Evolutionary conservation across 2,113 vertebrate genomes (phyloP).

Genomic region (Odocoileus hemionus): DNA sequence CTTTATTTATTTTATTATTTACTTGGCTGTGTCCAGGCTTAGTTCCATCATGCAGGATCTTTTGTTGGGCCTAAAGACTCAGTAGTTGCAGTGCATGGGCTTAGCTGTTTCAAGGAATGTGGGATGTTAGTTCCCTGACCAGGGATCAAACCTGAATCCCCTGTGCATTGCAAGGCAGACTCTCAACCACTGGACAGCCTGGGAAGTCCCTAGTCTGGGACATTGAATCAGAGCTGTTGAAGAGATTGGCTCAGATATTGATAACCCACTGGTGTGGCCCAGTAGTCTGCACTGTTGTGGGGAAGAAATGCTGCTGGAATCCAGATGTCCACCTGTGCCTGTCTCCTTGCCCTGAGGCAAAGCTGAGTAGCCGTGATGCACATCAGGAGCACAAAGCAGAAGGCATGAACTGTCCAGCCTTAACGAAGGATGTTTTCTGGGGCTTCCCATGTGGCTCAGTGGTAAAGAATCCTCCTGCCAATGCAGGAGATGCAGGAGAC

Average conservation of each 20-base stretch:
- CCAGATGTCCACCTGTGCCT: rapidly evolving
- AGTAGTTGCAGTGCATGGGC: neutral
- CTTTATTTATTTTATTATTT: neutral
- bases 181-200: neutral
- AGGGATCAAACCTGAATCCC: neutral
- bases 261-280: rapidly evolving
- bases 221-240: neutral
- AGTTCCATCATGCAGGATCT: neutral
- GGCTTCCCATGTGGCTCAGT: neutral
- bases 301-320: rapidly evolving
- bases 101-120: neutral
- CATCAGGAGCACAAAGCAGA: rapidly evolving
- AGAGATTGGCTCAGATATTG: neutral
- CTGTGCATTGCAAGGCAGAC: neutral
- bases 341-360: rapidly evolving
- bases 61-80: neutral
- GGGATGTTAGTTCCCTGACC: neutral
- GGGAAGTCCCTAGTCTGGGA: neutral
- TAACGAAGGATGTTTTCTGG: rapidly evolving
- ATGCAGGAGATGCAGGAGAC: neutral
- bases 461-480: neutral
- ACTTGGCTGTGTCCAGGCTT: neutral
- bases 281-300: rapidly evolving
- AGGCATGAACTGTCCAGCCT: rapidly evolving
- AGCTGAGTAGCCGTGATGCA: rapidly evolving